Base-by-base conservation (phyloP, 2,797 vertebrate species). In the Gobionotothen gibberifrons region DNA sequence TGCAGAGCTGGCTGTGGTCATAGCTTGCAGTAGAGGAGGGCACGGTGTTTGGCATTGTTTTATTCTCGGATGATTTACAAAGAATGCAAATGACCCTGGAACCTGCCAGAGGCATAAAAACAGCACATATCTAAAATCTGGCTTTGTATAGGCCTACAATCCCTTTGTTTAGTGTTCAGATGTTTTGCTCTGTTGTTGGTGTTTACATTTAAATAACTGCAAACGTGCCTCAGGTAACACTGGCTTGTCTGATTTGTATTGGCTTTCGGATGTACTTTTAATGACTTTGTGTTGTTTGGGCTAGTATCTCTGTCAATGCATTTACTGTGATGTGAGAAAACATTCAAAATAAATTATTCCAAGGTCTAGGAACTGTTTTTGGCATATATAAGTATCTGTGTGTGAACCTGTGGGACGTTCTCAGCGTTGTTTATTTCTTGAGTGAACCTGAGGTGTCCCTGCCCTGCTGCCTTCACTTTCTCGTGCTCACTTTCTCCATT, bases 41-140 rank as follows among this genome's bases (percentile, higher is more conserved):
- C 52, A 36, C 9, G 61, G 61, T 29, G 80, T 61, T 65, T 84
- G 74, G 64, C 57, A 74, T 88, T 92, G 86, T 89, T 79, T 74
- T 9, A 15, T 42, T 56, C n/a, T 13, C 15, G 67, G 62, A 51
- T 53, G 53, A 55, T 66, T 82, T 81, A 36, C 64, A 82, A 89
- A 87, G 85, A 63, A 91, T 92, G 85, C 73, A 89, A 90, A 92
- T 85, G 68, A 87, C 65, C 47, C 62, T 21, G 72, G 90, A 87
- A 87, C 79, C 56, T 61, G 73, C 89, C 82, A 0, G n/a, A 72
- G 83, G 90, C 69, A 19, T 29, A 82, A 65, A 77, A 60, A 64
- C 55, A 66, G 16, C 36, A 26, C 52, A 54, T 68, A 81, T 86
- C 78, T 84, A 2, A 56, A 72, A 75, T 79, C 72, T 72, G 40